Evolutionary conservation across 2,888 invertebrate genomes (phyloP), one percentile per base, ranked within the genome.

Genomic region (Euplagia quadripunctaria): DNA sequence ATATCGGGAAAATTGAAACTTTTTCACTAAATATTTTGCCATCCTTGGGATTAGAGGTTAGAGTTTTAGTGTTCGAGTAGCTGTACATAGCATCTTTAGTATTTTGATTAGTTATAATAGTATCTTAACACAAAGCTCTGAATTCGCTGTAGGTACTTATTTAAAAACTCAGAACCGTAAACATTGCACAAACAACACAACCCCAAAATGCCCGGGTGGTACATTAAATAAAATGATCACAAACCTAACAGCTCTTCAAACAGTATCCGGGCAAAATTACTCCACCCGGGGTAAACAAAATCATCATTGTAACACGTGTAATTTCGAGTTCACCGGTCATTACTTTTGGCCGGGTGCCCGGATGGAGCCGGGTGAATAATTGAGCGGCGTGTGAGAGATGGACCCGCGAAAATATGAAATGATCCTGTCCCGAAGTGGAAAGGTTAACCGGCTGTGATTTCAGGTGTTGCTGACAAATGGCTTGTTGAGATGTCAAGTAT

Each of bases 261-360:
- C 91, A 86, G 86, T 86, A 88, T 86, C 88, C 89, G 87, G 88
- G 79, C 80, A 80, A 87, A 90, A 93, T 91, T 91, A 89, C 90
- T 88, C 89, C 86, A 85, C 77, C 72, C 82, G 86, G 90, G 89
- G 92, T 92, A 93, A 94, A 93, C 94, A 92, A 88, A 87, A 92
- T 92, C 90, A 93, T 93, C 92, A 94, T 94, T 92, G 94, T 94
- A 90, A 92, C 93, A 94, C 93, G 93, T 93, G 94, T 94, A 94
- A 94, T 93, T 92, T 92, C 90, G 87, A 90, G 88, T 92, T 91
- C 92, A 92, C 92, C 92, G 92, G 90, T 89, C 94, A 92, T 95
- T 94, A 94, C 94, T 93, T 94, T 89, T 88, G 88, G 88, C 89
- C 89, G 91, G 91, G 87, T 86, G 87, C 82, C 85, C 78, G 80